Evolutionary conservation across 2,888 invertebrate genomes (phyloP), one percentile per base, ranked within the genome.

Genomic region (Embidobia sp.): DNA sequence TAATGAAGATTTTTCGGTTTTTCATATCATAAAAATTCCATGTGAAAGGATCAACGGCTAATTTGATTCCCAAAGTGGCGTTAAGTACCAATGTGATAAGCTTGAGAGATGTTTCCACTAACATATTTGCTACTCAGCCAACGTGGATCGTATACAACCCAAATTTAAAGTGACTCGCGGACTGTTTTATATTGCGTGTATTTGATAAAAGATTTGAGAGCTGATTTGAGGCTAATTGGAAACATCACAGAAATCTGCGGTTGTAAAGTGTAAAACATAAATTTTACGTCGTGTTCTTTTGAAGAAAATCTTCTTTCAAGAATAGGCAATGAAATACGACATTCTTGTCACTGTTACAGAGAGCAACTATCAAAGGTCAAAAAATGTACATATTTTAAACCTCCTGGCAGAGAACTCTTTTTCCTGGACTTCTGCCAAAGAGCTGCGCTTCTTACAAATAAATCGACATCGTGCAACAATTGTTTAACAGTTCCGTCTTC

Each of bases 131-230:
- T 29, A 31, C 64, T 19, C 40, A 59, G 66, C 64, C 74, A 69
- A 74, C 59, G 64, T 70, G 70, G 69, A 51, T 77, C 73, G 77
- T 73, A 69, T 73, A 69, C 67, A 40, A 63, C 63, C 67, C 73
- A 73, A 77, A 77, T 77, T 77, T 73, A 59, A 73, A 69, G 73
- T 18, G 57, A 72, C 69, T 73, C 48, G 72, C 42, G 51, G 64
- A 77, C 46, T 64, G 69, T 73, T 77, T 73, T 77, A 77, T 69
- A 73, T 48, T 22, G 42, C 42, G 35, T 11, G 27, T 53, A 63
- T 61, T 67, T 63, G 72, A 48, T 57, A 73, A 77, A 63, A 69
- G 67, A 73, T 69, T 57, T 63, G 61, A 69, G 49, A 46, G 44
- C 19, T 61, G 74, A 74, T 74, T 59, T 67, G 46, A 61, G 44